Evolutionary conservation across 2,888 invertebrate genomes (phyloP).

Genomic region (Cecidostiba fungosa): DNA sequence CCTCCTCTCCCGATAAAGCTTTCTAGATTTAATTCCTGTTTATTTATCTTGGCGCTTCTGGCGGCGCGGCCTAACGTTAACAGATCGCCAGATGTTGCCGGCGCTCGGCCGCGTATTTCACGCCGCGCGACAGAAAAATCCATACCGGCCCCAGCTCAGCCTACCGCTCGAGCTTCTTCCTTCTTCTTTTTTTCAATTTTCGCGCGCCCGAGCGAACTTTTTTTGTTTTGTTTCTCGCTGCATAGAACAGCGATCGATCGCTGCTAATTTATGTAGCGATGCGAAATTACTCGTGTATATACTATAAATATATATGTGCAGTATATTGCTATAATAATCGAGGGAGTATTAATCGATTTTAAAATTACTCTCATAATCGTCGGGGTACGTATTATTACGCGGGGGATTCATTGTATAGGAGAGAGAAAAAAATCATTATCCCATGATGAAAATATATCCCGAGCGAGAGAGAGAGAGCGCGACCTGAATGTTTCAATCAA

Average conservation of each 20-base stretch:
- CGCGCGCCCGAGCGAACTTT: background rate
- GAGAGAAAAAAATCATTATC: background rate
- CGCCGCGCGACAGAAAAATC: conserved; percentile 74
- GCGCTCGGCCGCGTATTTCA: conserved; percentile 72
- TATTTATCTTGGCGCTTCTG: conserved; percentile 76
- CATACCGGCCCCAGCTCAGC: conserved; percentile 60
- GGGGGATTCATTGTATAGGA: background rate
- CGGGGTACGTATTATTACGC: too few species aligned
- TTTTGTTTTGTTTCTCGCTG: background rate
- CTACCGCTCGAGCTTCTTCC: background rate
- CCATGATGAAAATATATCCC: conserved; percentile 17
- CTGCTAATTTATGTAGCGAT: conserved; percentile 61
- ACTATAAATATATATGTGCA: background rate
- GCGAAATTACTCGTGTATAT: conserved; percentile 55
- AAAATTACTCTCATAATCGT: background rate
- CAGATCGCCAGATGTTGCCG: conserved; percentile 78
- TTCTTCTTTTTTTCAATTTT: conserved; percentile 43
- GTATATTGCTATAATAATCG: background rate
- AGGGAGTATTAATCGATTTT: background rate
- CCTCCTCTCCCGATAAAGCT: conserved; percentile 25
- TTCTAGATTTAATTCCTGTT: conserved; percentile 79
- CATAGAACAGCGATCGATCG: conserved; percentile 20
- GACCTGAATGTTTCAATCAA: conserved; percentile 50
- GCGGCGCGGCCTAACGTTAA: conserved; percentile 74
- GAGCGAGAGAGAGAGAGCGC: background rate